A percentile compares a stretch with the other conserved stretches of the same genome.
phyloP scores from a whole-genome alignment of 2,888 invertebrate species.

The Melanchra persicariae region DNA sequence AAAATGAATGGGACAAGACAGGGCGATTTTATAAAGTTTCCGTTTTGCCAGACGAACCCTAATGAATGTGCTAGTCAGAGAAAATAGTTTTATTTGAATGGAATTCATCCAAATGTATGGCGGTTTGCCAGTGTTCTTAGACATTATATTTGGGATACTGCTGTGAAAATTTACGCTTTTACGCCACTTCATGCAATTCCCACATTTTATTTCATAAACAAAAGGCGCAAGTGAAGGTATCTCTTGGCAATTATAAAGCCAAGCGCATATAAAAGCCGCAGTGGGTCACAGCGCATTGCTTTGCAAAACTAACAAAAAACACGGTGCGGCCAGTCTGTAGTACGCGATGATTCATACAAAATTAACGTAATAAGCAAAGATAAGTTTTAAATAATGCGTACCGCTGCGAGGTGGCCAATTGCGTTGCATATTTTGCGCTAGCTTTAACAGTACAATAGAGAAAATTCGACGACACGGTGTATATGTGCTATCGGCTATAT shows the following conservation, averaged over 20 bases:
- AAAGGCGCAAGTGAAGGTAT: background rate
- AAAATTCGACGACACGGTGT: conserved; percentile 1
- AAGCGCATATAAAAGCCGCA: background rate
- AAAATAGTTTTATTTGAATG: background rate
- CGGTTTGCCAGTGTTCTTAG: background rate
- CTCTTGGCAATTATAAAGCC: too few species aligned
- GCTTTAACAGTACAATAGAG: conserved; percentile 12
- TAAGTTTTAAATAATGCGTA: background rate
- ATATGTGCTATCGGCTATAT: background rate
- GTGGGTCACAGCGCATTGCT: background rate
- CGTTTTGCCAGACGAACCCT: too few species aligned
- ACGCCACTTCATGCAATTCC: background rate
- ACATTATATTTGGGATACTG: background rate
- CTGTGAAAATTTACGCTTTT: background rate
- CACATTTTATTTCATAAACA: background rate
- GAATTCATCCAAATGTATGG: background rate
- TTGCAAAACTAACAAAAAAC: background rate
- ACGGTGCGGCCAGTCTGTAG: background rate
- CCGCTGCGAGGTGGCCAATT: background rate
- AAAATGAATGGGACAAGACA: background rate
- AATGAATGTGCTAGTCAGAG: too few species aligned
- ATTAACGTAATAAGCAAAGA: background rate
- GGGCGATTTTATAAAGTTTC: background rate
- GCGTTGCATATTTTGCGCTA: conserved; percentile 21
- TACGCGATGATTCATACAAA: background rate